These are phyloP conservation scores for Eptesicus fuscus DNA, from an alignment of 2,113 vertebrate genomes.

Conservation along the genomic window DNA sequence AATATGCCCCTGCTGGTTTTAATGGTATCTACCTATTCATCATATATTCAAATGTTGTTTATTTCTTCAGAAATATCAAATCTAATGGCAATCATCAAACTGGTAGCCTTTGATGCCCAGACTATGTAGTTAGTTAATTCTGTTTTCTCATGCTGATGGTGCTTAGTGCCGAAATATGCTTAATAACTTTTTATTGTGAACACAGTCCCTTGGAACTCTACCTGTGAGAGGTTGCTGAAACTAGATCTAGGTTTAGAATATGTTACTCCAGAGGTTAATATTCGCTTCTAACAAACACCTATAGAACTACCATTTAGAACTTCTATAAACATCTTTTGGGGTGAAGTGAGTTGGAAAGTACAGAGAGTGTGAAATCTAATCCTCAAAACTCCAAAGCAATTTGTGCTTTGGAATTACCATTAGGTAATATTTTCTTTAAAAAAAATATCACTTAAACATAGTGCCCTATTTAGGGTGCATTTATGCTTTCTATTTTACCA, in stretches of 20 bases:
- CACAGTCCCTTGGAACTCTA: background rate
- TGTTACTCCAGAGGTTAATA: background rate
- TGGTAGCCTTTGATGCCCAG: background rate
- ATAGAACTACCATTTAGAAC: background rate
- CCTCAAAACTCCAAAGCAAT: background rate
- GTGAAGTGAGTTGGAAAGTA: background rate
- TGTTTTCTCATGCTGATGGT: background rate
- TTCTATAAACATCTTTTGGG: background rate
- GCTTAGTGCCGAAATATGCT: background rate
- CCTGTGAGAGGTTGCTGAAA: background rate
- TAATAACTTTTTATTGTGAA: background rate
- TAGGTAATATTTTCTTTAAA: background rate
- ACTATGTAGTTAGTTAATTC: background rate
- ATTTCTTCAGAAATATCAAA: background rate
- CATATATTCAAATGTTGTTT: background rate
- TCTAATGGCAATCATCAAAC: background rate
- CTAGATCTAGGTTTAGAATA: background rate
- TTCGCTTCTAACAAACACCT: background rate
- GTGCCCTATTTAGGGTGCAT: background rate
- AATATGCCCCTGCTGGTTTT: background rate
- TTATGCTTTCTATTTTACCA: background rate
- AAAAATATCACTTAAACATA: background rate
- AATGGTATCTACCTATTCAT: background rate
- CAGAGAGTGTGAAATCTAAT: background rate
- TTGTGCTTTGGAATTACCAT: background rate